phyloP scores from a whole-genome alignment of 1,140 invertebrate species.

The Anoplolepis gracilipes region DNA sequence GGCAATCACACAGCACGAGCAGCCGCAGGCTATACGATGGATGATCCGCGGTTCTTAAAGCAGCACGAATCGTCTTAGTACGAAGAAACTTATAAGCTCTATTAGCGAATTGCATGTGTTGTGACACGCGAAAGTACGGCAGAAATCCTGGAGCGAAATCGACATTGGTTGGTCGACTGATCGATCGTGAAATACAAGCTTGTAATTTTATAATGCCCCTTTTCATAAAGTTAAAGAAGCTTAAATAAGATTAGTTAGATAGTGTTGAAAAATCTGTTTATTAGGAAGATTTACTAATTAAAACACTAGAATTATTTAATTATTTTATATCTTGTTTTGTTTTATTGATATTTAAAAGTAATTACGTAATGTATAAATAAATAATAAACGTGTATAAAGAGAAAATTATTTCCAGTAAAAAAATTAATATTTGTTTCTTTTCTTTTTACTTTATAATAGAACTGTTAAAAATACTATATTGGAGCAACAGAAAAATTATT shows the following conservation, averaged over 20 bases:
- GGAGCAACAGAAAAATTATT: background rate
- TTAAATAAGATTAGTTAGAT: background rate
- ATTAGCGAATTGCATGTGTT: slow-evolving; percentile 29
- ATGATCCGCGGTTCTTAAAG: slow-evolving; percentile 20
- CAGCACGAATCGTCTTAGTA: slow-evolving; percentile 20
- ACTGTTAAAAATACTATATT: background rate
- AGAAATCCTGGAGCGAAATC: slow-evolving; percentile 30
- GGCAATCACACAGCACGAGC: slow-evolving; percentile 67
- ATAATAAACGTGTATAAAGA: background rate
- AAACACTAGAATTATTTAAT: background rate
- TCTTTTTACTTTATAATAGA: no score
- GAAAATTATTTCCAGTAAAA: no score
- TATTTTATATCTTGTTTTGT: background rate
- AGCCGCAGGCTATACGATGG: slow-evolving; percentile 36
- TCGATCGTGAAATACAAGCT: slow-evolving; percentile 66
- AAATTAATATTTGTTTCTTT: no score
- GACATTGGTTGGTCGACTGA: background rate
- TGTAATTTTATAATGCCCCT: slow-evolving; percentile 42
- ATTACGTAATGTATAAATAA: background rate
- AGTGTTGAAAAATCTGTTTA: background rate
- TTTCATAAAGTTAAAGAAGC: slow-evolving; percentile 13
- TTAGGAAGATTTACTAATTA: background rate
- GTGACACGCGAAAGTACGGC: slow-evolving; percentile 44
- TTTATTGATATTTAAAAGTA: background rate
- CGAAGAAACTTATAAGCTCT: slow-evolving; percentile 29